These are phyloP conservation scores for Empis stercorea DNA, from an alignment of 2,888 invertebrate species.

Conservation along the genomic window DNA sequence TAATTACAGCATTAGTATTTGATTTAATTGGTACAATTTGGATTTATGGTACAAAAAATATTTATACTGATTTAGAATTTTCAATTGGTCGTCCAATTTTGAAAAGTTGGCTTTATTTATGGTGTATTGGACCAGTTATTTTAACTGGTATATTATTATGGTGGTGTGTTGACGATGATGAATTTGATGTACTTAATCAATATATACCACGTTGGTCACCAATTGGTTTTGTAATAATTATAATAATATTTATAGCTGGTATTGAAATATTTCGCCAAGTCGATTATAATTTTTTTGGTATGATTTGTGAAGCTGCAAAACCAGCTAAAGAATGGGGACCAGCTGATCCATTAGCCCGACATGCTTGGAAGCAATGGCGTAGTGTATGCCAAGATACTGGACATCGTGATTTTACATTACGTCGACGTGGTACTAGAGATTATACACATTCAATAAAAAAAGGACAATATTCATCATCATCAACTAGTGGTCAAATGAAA, in stretches of 20 bases:
- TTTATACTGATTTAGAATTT: constrained; percentile 35
- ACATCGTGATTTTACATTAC: constrained; percentile 32
- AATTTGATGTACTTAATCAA: constrained; percentile 23
- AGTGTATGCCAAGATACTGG: constrained; percentile 36
- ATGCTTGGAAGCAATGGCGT: constrained; percentile 38
- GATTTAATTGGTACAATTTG: constrained; percentile 34
- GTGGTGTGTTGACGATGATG: constrained; percentile 35
- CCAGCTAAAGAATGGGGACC: constrained; percentile 38
- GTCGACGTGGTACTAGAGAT: constrained; percentile 34
- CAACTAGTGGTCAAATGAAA: constrained; percentile 10
- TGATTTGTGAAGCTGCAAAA: constrained; percentile 36
- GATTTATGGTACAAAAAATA: constrained; percentile 36
- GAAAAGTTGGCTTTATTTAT: constrained; percentile 31
- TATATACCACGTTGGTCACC: constrained; percentile 35
- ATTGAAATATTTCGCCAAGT: constrained; percentile 35
- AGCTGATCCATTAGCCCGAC: constrained; percentile 35
- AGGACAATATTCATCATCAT: constrained; percentile 32
- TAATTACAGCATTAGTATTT: constrained; percentile 31
- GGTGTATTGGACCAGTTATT: constrained; percentile 33
- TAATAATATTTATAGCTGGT: constrained; percentile 29
- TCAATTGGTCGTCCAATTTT: constrained; percentile 35
- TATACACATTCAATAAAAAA: constrained; percentile 37
- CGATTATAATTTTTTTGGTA: constrained; percentile 37
- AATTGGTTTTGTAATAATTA: constrained; percentile 27
- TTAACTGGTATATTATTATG: constrained; percentile 32